Evolutionary conservation across 2,113 vertebrate genomes (phyloP), one percentile per base, ranked within the genome.

Genomic region (Eulemur macaco): DNA sequence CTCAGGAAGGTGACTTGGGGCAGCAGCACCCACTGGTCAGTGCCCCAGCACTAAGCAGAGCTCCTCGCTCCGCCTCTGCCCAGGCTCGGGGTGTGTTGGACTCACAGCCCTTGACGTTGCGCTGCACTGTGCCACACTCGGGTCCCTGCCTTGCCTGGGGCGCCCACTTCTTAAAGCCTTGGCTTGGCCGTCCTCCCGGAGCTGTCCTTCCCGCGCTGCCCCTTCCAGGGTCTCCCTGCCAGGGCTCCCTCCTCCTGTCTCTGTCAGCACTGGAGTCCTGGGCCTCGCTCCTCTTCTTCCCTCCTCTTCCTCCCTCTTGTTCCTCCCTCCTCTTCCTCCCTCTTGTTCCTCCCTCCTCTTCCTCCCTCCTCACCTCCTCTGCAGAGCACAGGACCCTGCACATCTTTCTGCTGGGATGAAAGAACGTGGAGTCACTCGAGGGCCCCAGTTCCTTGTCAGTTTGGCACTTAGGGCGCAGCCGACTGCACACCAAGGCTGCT

Each of bases 11-110:
- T 12, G 2, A 5, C 1, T 34, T 29, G 25, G 0, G 66, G 76
- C 68, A 25, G 4, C 1, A 1, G 45, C 31, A 7, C 52, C 12
- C 27, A 0, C 31, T 0, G 5, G 15, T 29, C 9, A 1, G 1
- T 11, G 1, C 17, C 52, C 52, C 5, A 54, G 14, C 6, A 9
- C 47, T 1, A 8, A 45, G 50, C 3, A 25, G 6, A 29, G 1
- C 13, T 0, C 14, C 4, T 23, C 0, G 76, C 1, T 42, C 39
- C 45, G 18, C 27, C 1, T 6, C 82, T 0, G 71, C 12, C 25
- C 13, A 6, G 37, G 68, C 21, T 15, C 2, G 5, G 8, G 14
- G 37, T 18, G 13, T 52, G 10, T n/a, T 4, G 54, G 17, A 2
- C 54, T 34, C n/a, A n/a, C 8, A 23, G 58, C 12, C 47, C 37